Base-by-base conservation (phyloP, 2,888 invertebrate genomes). In the Caenorhabditis sinica region DNA sequence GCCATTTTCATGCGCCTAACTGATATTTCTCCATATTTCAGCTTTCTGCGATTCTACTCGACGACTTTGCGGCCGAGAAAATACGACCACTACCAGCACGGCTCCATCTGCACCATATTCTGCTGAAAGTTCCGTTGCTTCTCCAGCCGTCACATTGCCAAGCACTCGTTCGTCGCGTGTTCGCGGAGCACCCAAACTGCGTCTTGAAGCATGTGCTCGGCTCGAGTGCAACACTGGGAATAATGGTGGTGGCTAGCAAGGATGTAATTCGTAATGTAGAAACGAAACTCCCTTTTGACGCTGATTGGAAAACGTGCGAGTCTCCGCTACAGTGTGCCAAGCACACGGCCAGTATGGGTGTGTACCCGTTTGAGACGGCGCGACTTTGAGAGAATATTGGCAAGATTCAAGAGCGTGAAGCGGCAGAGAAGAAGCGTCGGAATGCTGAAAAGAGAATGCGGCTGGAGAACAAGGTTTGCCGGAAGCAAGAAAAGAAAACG, bases 191-290 rank as follows among this genome's bases (percentile, higher is more conserved):
- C 69, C 86, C 86, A 17, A 86, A 86, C 33, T 79, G 79, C 33
- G 86, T 86, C 1, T 56, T 86, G 23, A 86, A 86, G 30, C 86
- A 86, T 25, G 86, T 86, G 13, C 28, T 86, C 6, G 76, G 76
- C n/a, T 65, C 69, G 4, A 17, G 68, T 2, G 75, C 58, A 2
- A 63, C 66, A 0, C 69, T 86, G 11, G 82, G 82, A 4, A 68
- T 86, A 0, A 82, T 86, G 80, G 25, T 86, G 13, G 82, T 82
- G 13, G 80, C 86, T 13, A 83, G 81, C 0, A 73, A 75, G 25
- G 51, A 63, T 8, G 75, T 86, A 15, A 33, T 20, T 0, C 51
- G 76, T n/a, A 80, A 79, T 36, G 40, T 40, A 5, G 86, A 86
- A 58, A 73, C 83, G 30, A 83, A 80, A 13, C 58, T 86, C 9